Percentiles rank a stretch among this genome's conserved stretches.
These are phyloP conservation scores for Trachelus troglodyta DNA, from an alignment of 2,888 invertebrate genomes.

Conservation along the genomic window DNA sequence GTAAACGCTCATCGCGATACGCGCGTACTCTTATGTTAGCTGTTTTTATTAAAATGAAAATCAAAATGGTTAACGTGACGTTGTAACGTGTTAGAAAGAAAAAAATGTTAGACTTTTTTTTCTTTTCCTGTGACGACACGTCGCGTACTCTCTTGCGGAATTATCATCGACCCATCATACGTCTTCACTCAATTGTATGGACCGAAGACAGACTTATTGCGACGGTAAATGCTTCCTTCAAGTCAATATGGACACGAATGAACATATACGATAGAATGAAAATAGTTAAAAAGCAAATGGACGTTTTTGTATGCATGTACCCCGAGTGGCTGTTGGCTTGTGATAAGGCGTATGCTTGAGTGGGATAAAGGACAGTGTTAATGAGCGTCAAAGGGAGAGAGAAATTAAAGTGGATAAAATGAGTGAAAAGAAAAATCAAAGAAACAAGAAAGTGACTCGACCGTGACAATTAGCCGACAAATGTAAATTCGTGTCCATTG, in stretches of 20 bases:
- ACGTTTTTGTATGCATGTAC: too few relatives aligned
- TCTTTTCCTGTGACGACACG: slow-evolving; percentile 45
- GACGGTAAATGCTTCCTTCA: background rate
- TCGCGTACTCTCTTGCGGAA: slow-evolving; percentile 35
- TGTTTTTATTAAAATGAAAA: too few relatives aligned
- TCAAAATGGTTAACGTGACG: too few relatives aligned
- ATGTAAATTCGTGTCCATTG: too few relatives aligned
- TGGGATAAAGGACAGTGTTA: slow-evolving; percentile 30
- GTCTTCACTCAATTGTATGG: background rate
- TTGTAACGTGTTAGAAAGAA: too few relatives aligned
- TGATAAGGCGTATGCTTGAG: slow-evolving; percentile 5
- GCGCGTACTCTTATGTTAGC: too few relatives aligned
- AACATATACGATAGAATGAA: slow-evolving; percentile 2
- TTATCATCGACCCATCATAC: background rate
- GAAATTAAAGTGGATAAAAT: slow-evolving; percentile 17
- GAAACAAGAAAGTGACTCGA: too few relatives aligned
- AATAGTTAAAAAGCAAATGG: too few relatives aligned
- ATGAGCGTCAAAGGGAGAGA: slow-evolving; percentile 38
- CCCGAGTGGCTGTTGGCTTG: too few relatives aligned
- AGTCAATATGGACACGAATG: background rate
- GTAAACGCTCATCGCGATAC: too few relatives aligned
- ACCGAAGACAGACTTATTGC: background rate
- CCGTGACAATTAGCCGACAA: too few relatives aligned
- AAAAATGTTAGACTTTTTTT: too few relatives aligned
- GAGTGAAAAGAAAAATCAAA: slow-evolving; percentile 13